Base-by-base conservation (phyloP, 1,140 invertebrate species). In the Ylistrum balloti region DNA sequence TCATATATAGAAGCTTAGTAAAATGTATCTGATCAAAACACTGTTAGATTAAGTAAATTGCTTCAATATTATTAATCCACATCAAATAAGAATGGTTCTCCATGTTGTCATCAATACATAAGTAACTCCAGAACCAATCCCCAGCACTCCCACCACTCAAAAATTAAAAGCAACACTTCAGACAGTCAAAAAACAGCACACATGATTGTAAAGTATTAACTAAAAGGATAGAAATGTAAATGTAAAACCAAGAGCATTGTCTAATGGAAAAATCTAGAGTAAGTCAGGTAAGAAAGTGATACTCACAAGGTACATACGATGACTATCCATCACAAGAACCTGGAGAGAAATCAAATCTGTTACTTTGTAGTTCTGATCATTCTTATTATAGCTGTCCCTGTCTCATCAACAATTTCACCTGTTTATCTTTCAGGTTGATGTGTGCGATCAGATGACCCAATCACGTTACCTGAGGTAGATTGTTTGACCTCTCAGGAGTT, bases 281-380 rank as follows among this genome's bases (percentile, higher is more conserved):
- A 74, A n/a, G 56, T 74, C 22, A 22, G 13, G 22, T n/a, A n/a
- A 56, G 45, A 56, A 20, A 56, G 45, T 11, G 20, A 74, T 74
- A 74, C 56, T 74, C 56, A 74, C 56, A 74, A 74, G 56, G n/a
- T 74, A 74, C 56, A 74, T 74, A 74, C 56, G 56, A 28, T 74
- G 56, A 28, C 5, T 17, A n/a, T 74, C 56, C 56, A 74, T 74
- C 22, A 74, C 56, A 28, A 74, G 56, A 74, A 74, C 17, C 56
- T 74, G 56, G 56, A 74, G 56, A 74, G n/a, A 74, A 74, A 74
- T 74, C 56, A 74, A 74, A 74, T 74, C 56, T n/a, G 56, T 74
- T 74, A 74, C 1, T 74, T n/a, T 17, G 22, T 74, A 1, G 5
- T 74, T 17, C n/a, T 45, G 41, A 17, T n/a, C 35, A 38, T 38